Percentiles rank a stretch among this genome's conserved stretches.
Conservation (phyloP, 2,888 invertebrate species). For the Cephus pulcher region DNA sequence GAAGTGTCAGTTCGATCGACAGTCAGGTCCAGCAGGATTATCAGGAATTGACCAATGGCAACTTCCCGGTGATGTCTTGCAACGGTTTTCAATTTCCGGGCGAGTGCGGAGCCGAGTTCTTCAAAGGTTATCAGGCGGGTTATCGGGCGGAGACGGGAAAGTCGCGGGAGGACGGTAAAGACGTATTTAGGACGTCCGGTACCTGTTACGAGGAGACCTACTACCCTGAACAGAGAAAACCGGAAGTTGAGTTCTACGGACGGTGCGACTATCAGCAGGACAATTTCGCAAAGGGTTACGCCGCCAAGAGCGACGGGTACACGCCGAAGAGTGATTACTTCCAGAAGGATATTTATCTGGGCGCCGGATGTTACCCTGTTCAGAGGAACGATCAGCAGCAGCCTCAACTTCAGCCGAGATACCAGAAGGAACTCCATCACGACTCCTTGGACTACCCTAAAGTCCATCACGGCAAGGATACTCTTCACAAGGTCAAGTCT, state of each 20-base stretch:
- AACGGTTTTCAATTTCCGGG: constrained; percentile 26
- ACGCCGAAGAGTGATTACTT: constrained; percentile 2
- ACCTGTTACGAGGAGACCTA: constrained; percentile 35
- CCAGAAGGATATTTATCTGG: not conserved
- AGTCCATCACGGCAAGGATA: constrained; percentile 45
- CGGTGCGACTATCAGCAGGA: not conserved
- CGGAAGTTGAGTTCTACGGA: not conserved
- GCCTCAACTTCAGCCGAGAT: not conserved
- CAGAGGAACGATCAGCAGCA: not conserved
- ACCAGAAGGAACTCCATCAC: not conserved
- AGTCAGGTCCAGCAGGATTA: constrained; percentile 50
- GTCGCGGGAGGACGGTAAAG: not conserved
- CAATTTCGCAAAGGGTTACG: not conserved
- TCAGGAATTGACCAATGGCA: constrained; percentile 39
- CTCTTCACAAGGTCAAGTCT: constrained; percentile 42
- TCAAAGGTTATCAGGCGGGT: constrained; percentile 54
- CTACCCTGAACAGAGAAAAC: constrained; percentile 5
- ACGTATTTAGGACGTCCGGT: not conserved
- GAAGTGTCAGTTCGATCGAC: constrained; percentile 55
- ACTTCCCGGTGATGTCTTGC: constrained; percentile 9
- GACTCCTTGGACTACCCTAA: constrained; percentile 25
- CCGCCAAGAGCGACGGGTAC: not conserved
- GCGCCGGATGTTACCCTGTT: not conserved
- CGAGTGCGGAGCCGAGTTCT: constrained; percentile 48
- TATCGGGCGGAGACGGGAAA: constrained; percentile 11